Conservation (phyloP, 2,113 vertebrate genomes). For the Lepus americanus region DNA sequence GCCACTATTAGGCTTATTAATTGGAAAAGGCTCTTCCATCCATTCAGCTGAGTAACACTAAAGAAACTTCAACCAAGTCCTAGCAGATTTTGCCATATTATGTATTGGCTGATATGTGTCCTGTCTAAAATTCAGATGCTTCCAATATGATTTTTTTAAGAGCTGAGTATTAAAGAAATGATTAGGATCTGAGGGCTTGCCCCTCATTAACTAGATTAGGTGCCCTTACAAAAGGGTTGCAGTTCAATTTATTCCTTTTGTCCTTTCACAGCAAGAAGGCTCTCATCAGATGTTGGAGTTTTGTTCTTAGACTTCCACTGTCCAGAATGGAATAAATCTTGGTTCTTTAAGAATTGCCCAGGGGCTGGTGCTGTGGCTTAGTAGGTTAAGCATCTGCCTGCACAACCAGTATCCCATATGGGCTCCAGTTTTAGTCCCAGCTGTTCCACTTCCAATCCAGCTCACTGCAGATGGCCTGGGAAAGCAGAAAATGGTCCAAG, state of each 20-base stretch:
- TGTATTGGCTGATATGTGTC: not conserved
- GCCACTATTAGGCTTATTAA: not conserved
- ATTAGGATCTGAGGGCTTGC: not conserved
- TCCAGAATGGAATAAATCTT: not conserved
- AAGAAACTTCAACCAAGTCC: conserved; percentile 7
- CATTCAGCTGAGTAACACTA: not conserved
- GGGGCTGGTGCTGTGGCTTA: no score
- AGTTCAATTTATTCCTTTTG: not conserved
- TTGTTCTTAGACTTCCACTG: not conserved
- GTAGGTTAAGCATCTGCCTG: no score
- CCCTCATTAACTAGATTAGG: not conserved
- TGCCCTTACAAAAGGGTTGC: not conserved
- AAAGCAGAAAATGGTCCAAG: no score
- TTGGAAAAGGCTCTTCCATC: not conserved
- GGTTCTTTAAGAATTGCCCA: not conserved
- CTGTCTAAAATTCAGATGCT: not conserved
- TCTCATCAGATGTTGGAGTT: not conserved
- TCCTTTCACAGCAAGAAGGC: not conserved
- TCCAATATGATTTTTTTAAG: not conserved
- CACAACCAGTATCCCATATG: no score
- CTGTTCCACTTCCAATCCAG: no score
- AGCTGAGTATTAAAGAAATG: not conserved
- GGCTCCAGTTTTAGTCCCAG: no score
- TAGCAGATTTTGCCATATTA: not conserved
- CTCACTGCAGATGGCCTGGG: no score